These are phyloP conservation scores for Chondrosia reniformis DNA, from an alignment of 37 sponge, comb jelly and placozoan species.

Conservation along the genomic window DNA sequence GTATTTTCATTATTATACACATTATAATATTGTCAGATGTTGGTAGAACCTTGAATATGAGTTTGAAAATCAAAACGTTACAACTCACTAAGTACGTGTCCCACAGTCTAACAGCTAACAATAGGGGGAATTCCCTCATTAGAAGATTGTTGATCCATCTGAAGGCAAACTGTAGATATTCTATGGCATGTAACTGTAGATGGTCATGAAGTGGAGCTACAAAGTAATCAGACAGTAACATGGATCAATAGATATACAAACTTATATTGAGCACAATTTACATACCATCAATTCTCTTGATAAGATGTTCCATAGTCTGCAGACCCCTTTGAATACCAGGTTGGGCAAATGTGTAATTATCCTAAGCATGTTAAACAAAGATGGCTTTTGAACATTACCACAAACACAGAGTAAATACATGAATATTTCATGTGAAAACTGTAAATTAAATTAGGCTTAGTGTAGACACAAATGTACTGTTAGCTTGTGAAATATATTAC, in stretches of 20 bases:
- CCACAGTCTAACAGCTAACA: constrained; percentile 86
- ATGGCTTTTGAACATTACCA: background rate
- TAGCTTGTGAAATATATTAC: no score
- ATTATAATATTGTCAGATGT: no score
- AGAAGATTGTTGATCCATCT: constrained; percentile 96
- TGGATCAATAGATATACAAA: background rate
- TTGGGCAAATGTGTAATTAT: constrained; percentile 76
- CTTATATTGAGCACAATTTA: background rate
- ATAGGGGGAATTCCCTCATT: constrained; percentile 89
- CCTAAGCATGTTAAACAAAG: constrained; percentile 19
- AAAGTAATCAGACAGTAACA: background rate
- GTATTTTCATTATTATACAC: no score
- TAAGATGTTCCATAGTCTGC: constrained; percentile 67
- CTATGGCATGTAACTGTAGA: constrained; percentile 37
- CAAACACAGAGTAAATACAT: background rate
- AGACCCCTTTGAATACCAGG: constrained; percentile 93
- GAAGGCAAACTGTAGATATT: constrained; percentile 74
- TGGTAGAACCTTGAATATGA: no score
- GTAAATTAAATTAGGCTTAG: no score
- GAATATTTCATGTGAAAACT: no score
- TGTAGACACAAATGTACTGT: no score
- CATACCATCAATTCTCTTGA: constrained; percentile 71
- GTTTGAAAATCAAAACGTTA: no score
- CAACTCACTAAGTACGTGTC: constrained; percentile 83
- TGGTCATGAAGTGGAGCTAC: constrained; percentile 37